These are phyloP conservation scores for Andrena fulva DNA, from an alignment of 2,888 invertebrate genomes.

Conservation along the genomic window DNA sequence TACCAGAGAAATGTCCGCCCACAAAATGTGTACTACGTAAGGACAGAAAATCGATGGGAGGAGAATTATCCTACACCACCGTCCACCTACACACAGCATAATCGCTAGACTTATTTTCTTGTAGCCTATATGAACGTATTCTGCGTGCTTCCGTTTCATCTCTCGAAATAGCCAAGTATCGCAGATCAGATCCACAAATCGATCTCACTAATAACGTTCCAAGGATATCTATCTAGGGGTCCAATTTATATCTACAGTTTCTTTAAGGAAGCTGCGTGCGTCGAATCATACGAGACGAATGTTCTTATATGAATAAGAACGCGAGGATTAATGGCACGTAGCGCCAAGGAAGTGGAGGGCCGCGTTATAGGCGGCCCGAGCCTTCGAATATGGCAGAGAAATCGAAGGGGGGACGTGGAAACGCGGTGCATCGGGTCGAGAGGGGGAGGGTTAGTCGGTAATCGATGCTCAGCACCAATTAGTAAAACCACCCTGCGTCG, in stretches of 20 bases:
- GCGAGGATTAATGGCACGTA: background rate
- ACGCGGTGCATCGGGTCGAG: conserved; percentile 46
- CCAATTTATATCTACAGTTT: no score
- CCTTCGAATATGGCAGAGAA: conserved; percentile 47
- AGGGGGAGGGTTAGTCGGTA: conserved; percentile 67
- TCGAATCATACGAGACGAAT: background rate
- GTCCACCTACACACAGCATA: background rate
- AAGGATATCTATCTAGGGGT: no score
- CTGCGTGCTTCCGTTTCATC: no score
- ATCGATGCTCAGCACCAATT: conserved; percentile 80
- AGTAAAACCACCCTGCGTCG: conserved; percentile 78
- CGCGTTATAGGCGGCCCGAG: conserved; percentile 22
- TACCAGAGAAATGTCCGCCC: conserved; percentile 27
- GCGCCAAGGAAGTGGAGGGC: conserved; percentile 24
- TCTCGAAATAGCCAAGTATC: no score
- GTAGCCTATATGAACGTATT: no score
- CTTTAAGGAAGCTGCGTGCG: no score
- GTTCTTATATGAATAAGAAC: background rate
- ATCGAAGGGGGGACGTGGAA: conserved; percentile 49
- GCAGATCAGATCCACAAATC: no score
- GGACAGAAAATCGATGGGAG: conserved; percentile 35
- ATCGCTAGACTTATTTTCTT: no score
- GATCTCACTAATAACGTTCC: no score
- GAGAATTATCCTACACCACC: conserved; percentile 10
- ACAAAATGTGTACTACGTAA: conserved; percentile 36